Evolutionary conservation across 2,113 vertebrate species (phyloP).

Genomic region (Limnothrissa miodon): DNA sequence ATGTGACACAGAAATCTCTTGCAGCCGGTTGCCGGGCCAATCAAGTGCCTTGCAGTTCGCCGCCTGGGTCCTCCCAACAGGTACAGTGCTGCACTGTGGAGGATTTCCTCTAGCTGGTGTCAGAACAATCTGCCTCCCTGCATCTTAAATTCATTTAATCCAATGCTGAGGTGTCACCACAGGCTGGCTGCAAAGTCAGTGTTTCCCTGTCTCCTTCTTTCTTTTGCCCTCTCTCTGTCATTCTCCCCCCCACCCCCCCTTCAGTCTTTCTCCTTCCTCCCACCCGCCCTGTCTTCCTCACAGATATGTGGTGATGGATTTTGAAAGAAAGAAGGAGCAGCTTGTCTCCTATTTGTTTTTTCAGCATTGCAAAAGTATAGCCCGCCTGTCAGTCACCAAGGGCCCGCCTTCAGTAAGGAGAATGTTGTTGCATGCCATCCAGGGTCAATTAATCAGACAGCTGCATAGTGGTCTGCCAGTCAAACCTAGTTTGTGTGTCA

Average conservation of each 20-base stretch:
- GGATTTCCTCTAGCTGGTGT: background rate
- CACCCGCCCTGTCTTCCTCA: background rate
- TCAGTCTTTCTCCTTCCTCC: background rate
- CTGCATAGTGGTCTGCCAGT: slow-evolving; percentile 21
- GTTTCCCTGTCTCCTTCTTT: background rate
- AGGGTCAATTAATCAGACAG: slow-evolving; percentile 35
- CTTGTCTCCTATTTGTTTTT: background rate
- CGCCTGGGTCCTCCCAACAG: background rate
- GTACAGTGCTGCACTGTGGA: background rate
- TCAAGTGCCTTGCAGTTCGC: background rate
- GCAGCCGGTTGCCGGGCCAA: background rate
- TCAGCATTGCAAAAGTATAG: slow-evolving; percentile 10
- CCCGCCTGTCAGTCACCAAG: slow-evolving; percentile 17
- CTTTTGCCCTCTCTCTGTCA: background rate
- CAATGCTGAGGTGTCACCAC: slow-evolving; percentile 10
- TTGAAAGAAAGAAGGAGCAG: background rate
- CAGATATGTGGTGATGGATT: slow-evolving; percentile 36
- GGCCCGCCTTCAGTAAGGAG: background rate
- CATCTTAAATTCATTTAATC: slow-evolving; percentile 4
- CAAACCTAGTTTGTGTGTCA: slow-evolving; percentile 13
- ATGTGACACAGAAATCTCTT: background rate
- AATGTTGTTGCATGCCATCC: slow-evolving; percentile 14
- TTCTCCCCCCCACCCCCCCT: background rate
- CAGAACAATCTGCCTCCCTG: background rate
- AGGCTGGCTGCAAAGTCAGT: slow-evolving; percentile 5